A percentile compares a stretch with the other conserved stretches of the same genome.
Evolutionary conservation across 2,113 vertebrate genomes (phyloP).

Genomic region (Ictalurus punctatus): DNA sequence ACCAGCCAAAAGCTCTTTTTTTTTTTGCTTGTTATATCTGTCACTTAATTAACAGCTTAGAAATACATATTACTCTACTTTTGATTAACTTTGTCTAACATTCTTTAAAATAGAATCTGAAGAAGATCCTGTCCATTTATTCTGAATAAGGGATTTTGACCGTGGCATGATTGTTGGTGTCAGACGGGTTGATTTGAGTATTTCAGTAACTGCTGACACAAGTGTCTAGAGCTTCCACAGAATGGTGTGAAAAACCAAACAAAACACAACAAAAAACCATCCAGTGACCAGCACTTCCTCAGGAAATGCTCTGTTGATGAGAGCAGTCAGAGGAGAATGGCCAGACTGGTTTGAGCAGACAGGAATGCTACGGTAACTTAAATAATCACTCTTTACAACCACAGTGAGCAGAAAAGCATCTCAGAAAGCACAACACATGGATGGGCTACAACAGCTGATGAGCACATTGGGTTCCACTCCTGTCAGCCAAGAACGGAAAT

Average conservation of each 20-base stretch:
- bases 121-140: background rate
- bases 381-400: constrained; percentile 3
- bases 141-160: background rate
- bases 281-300: background rate
- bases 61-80: background rate
- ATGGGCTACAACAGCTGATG: background rate
- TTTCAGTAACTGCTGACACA: background rate
- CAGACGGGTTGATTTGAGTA: background rate
- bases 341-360: background rate
- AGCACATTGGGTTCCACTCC: background rate
- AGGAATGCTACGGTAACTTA: background rate
- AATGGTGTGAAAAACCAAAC: background rate
- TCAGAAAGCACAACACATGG: background rate
- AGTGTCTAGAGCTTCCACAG: background rate
- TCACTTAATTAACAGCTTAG: background rate
- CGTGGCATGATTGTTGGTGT: background rate
- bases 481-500: background rate
- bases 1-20: background rate
- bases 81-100: background rate
- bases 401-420: background rate
- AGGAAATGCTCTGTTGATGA: background rate
- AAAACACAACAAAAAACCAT: background rate
- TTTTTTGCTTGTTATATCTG: background rate
- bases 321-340: background rate
- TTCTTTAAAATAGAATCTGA: background rate